Base-by-base conservation (phyloP, 2,888 invertebrate species). In the Drosophila borborema region DNA sequence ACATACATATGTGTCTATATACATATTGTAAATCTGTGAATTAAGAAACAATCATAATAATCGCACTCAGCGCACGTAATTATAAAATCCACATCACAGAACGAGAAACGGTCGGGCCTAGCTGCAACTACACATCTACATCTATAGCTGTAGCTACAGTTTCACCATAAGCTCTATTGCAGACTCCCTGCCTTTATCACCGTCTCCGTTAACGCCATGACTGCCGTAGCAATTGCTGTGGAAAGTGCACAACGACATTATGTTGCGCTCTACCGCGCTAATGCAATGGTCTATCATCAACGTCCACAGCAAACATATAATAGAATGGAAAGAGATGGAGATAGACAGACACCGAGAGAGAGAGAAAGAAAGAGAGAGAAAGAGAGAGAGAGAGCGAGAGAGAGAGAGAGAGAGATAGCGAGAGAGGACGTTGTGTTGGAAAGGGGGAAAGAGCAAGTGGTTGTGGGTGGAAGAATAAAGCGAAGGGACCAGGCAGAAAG, bases 21-120 rank as follows among this genome's bases (percentile, higher is more conserved):
- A 78, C 46, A 72, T 49, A 67, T 70, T 74, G 80, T 81, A 77
- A 78, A 89, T 80, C 80, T 77, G 74, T 82, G 86, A 90, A 90
- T 90, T 90, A 90, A 88, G 85, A 82, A 90, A 90, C 89, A 90
- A 90, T 90, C 81, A 87, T 89, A 81, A 89, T 79, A 84, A 86
- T 88, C 81, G 81, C 84, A 86, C 85, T 85, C 82, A 82, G 80
- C 77, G 74, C 72, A 85, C 87, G 86, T 86, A 87, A 86, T 87
- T 86, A 86, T 82, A 80, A 77, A 80, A 78, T 80, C 80, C 83
- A 78, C 84, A 81, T 68, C 64, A 68, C 62, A 61, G 72, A 65
- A 61, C 51, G 61, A 34, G 80, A 36, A 49, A 61, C 56, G 63
- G 31, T 59, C 34, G 64, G 63, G 65, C 66, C 58, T 75, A 64